Evolutionary conservation across 2,888 invertebrate genomes (phyloP), one percentile per base, ranked within the genome.

Genomic region (Chymomyza procnemis): DNA sequence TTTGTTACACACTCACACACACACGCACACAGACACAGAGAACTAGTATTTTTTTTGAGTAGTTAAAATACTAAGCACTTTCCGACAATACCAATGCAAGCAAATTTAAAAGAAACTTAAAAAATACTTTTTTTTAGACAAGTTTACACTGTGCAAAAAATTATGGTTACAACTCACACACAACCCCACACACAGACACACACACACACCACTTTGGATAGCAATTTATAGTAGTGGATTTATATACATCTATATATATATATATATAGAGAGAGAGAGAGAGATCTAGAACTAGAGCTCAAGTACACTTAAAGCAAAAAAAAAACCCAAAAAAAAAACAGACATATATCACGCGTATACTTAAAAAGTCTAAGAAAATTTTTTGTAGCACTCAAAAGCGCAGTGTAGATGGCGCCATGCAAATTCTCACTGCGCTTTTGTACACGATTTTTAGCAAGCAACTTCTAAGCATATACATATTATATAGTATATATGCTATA

Each of bases 1-100:
- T 61, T 64, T 57, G 41, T 57, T 47, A 47, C 18, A 12, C n/a
- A 26, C 57, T 57, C 60, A 64, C 66, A 64, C 22, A 56, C 48
- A 62, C 30, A 66, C 34, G 61, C 62, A 61, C 14, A 59, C 41
- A 60, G 48, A 64, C 16, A 48, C 60, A 64, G 14, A 56, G 30
- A 82, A 83, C 78, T 79, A 80, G 34, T 41, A 12, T 41, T 41
- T 41, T 41, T 34, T 34, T 41, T 41, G 9, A 66, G 26, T 70
- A 80, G 65, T 71, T 81, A 67, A 71, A 81, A 76, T 84, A 81
- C 67, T 77, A 79, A 86, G 87, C 87, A 86, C 81, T 82, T 84
- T 84, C 81, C 85, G 81, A 81, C 81, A 81, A 81, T 81, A 81
- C 85, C 78, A 79, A 26, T 26, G 64, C n/a, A n/a, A 12, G 34